Evolutionary conservation across 2,113 vertebrate genomes (phyloP), one percentile per base, ranked within the genome.

Genomic region (Marcusenius ussheri): DNA sequence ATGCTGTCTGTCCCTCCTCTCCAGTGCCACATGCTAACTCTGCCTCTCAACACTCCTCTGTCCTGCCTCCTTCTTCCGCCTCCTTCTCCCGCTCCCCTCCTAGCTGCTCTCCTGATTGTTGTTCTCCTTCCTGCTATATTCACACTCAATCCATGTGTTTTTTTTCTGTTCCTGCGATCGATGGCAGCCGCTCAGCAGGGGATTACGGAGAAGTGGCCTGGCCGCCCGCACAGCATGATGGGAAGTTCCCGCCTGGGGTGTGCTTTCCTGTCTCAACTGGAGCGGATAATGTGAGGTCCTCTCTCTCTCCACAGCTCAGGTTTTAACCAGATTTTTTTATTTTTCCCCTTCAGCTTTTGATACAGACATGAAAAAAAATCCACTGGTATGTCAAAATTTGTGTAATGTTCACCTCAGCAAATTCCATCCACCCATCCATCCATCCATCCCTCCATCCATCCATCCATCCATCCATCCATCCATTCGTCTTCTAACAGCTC

Each of bases 181-280:
- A 89, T 89, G 88, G 21, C 62, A 45, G 74, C 19, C 35, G 77
- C 88, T 89, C 46, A 49, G 49, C 47, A 39, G 46, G 49, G 88
- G 88, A 83, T 89, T 53, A 83, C 47, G 88, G 47, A 51, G 66
- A 27, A 51, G 70, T 42, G 31, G 31, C 15, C 39, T 21, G 31
- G 19, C 88, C 19, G 10, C 8, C 19, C 4, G 80, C 88, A 53
- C 74, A n/a, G 80, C 89, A 89, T 39, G 58, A 53, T 77, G 88
- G 74, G 88, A 50, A 83, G 4, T 21, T 39, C 74, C 47, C 42
- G 42, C 80, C 74, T 42, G 80, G 70, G 10, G 66, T 74, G 19
- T 19, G 50, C 88, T 11, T 42, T 80, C 49, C 70, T 83, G 13
- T 42, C 1, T 31, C 45, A 35, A 51, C 45, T 45, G 3, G 13